These are phyloP conservation scores for Phlogophora meticulosa DNA, from an alignment of 2,888 invertebrate species.

Conservation along the genomic window DNA sequence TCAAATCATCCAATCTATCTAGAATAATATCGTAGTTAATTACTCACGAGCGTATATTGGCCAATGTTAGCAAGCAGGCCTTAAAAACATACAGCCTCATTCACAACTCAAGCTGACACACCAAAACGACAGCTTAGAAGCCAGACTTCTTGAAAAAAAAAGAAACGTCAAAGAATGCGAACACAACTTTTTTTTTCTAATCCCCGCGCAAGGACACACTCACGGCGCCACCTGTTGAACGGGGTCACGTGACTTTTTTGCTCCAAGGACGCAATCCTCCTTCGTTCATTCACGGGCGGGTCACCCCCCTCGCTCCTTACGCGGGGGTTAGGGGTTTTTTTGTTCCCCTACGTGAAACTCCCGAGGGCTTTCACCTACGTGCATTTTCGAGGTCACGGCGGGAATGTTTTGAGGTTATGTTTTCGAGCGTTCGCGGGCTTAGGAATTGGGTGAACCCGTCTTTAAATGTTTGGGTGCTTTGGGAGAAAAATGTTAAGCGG, in stretches of 20 bases:
- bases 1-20: not conserved
- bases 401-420: conserved; percentile 88
- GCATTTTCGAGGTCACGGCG: conserved; percentile 90
- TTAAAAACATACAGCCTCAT: not conserved
- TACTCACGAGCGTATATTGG: not conserved
- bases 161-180: conserved; percentile 51
- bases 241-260: conserved; percentile 91
- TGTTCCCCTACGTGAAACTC: conserved; percentile 89
- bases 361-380: conserved; percentile 91
- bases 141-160: conserved; percentile 36
- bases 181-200: conserved; percentile 81
- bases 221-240: conserved; percentile 90
- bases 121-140: conserved; percentile 12
- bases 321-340: conserved; percentile 88
- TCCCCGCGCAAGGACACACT: conserved; percentile 87
- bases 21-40: not conserved
- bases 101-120: conserved; percentile 1
- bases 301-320: conserved; percentile 84
- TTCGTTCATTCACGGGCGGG: conserved; percentile 90
- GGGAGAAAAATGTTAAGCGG: conserved; percentile 3
- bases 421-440: conserved; percentile 77
- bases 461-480: conserved; percentile 32
- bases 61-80: not conserved
- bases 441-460: conserved; percentile 75
- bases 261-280: conserved; percentile 90